Conservation (phyloP, 2,113 vertebrate genomes). For the Heteronetta atricapilla region DNA sequence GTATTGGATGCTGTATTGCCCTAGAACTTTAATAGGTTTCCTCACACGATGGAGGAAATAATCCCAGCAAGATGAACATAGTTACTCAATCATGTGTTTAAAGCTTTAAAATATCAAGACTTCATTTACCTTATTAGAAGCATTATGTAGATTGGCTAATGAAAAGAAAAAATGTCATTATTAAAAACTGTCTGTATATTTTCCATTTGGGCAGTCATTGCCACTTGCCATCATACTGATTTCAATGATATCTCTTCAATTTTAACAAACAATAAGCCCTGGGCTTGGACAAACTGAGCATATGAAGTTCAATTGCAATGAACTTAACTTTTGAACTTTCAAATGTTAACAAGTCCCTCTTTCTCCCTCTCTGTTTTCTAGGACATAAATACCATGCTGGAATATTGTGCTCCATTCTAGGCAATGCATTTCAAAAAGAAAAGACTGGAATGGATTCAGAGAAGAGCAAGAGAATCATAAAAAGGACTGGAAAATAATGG, state of each 20-base stretch:
- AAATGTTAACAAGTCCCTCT: background rate
- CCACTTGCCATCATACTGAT: background rate
- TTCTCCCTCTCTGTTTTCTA: background rate
- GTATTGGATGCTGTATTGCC: background rate
- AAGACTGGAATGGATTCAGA: background rate
- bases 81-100: background rate
- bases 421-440: background rate
- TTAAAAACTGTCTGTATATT: background rate
- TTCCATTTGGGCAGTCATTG: background rate
- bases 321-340: background rate
- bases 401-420: background rate
- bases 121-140: background rate
- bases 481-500: constrained; percentile 1
- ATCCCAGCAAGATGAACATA: accelerated
- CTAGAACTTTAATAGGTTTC: background rate
- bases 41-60: background rate
- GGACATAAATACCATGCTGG: background rate
- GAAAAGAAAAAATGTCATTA: background rate
- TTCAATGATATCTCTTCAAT: background rate
- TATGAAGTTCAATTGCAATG: background rate
- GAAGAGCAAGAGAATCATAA: background rate
- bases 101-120: background rate
- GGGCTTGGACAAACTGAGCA: accelerated
- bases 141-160: background rate
- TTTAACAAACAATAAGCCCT: background rate